phyloP scores from a whole-genome alignment of 1,140 invertebrate genomes.

The Diorhabda sublineata region DNA sequence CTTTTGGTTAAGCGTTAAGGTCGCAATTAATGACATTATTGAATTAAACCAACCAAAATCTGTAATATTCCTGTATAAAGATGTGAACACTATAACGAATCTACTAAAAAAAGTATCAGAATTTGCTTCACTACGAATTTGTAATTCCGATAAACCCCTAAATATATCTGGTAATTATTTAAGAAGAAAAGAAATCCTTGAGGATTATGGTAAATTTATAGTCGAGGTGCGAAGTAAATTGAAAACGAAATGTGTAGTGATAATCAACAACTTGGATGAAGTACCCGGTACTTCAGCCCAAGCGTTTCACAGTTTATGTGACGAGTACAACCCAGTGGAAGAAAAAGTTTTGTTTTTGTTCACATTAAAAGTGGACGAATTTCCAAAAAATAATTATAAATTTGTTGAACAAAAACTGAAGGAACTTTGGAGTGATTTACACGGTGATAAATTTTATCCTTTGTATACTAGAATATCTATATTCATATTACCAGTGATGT shows the following conservation, averaged over 20 bases:
- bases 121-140: slow-evolving; percentile 29
- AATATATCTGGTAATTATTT: slow-evolving; percentile 26
- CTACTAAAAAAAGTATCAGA: slow-evolving; percentile 26
- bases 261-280: slow-evolving; percentile 49
- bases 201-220: slow-evolving; percentile 48
- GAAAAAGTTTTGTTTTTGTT: slow-evolving; percentile 51
- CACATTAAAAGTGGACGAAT: slow-evolving; percentile 44
- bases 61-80: slow-evolving; percentile 35
- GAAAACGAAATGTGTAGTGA: slow-evolving; percentile 39
- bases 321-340: slow-evolving; percentile 51
- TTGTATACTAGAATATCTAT: slow-evolving; percentile 39
- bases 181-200: slow-evolving; percentile 29
- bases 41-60: slow-evolving; percentile 31
- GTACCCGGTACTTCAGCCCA: slow-evolving; percentile 49
- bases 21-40: slow-evolving; percentile 29
- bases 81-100: slow-evolving; percentile 25
- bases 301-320: slow-evolving; percentile 55
- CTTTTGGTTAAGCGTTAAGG: slow-evolving; percentile 30
- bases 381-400: slow-evolving; percentile 19
- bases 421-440: slow-evolving; percentile 34
- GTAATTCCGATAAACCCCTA: slow-evolving; percentile 26
- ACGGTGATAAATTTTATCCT: slow-evolving; percentile 37
- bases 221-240: slow-evolving; percentile 41
- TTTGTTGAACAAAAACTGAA: slow-evolving; percentile 29
- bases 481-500: slow-evolving; percentile 26